Base-by-base conservation (phyloP, 2,888 invertebrate genomes). In the Sclerodermus sp. region DNA sequence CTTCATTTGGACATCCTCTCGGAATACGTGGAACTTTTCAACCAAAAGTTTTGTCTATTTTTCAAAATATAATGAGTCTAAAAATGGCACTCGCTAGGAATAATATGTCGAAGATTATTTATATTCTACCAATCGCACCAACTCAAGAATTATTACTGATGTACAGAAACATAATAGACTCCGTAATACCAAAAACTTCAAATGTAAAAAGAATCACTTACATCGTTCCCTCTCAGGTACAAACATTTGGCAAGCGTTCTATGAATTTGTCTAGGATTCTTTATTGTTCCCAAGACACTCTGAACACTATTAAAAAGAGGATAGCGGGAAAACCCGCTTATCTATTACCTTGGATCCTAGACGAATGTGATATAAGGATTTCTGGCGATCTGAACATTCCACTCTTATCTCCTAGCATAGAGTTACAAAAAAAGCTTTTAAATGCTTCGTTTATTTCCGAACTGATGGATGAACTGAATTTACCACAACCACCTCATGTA, bases 361-460 rank as follows among this genome's bases (percentile, higher is more conserved):
- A 68, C 45, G 67, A 68, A 36, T 68, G 65, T 42, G 67, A 68
- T n/a, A 45, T 68, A 23, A 55, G 55, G 15, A 13, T 66, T 2
- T 55, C 65, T 6, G 66, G 60, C 0, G 50, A 41, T 3, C 55
- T 66, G 5, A 32, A 45, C 0, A 14, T 68, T 1, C 56, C 68
- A 2, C 40, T 66, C 5, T 23, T 68, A 8, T 55, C 57, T 3
- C 59, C 58, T 0, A 60, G 58, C 13, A 49, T 66, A 36, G 55
- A 62, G 2, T n/a, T 60, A 13, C 66, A 67, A 15, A 32, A 38
- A 5, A 37, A 42, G 5, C 47, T 65, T n/a, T 32, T 62, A 13
- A 59, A 65, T 39, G 43, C 45, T 17, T 67, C 67, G 1, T 39
- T 10, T 4, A 45, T 55, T 41, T 36, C 53, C 2, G 32, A 41